Evolutionary conservation across 2,888 invertebrate genomes (phyloP).

Genomic region (Apotomis betuletana): DNA sequence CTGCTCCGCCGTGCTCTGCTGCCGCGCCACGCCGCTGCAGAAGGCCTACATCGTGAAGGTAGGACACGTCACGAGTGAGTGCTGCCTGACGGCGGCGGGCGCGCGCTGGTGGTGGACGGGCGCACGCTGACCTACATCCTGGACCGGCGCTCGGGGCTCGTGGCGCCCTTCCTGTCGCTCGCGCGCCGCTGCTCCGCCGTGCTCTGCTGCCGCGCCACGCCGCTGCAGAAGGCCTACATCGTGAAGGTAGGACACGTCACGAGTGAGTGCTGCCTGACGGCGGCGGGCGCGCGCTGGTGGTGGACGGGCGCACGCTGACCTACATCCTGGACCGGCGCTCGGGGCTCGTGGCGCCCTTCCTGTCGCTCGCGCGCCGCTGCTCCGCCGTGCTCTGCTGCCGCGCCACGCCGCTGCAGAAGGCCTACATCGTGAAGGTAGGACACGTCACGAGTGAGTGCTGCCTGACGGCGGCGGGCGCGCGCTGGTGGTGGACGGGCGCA

Average conservation of each 20-base stretch:
- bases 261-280: too few relatives aligned
- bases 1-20: conserved; percentile 94
- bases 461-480: too few relatives aligned
- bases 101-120: too few relatives aligned
- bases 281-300: conserved; percentile 72
- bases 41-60: conserved; percentile 93
- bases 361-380: conserved; percentile 53
- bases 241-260: background rate
- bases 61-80: background rate
- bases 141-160: conserved; percentile 88
- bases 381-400: conserved; percentile 17
- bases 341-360: conserved; percentile 80
- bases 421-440: conserved; percentile 88
- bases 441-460: background rate
- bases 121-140: conserved; percentile 89
- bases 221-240: conserved; percentile 89
- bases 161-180: conserved; percentile 85
- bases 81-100: too few relatives aligned
- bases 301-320: conserved; percentile 42
- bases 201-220: conserved; percentile 57
- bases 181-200: conserved; percentile 46
- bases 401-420: conserved; percentile 89
- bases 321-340: conserved; percentile 94
- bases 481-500: conserved; percentile 83
- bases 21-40: conserved; percentile 90